These are phyloP conservation scores for Drosophila bocqueti DNA, from an alignment of 1,140 invertebrate species.

Conservation along the genomic window DNA sequence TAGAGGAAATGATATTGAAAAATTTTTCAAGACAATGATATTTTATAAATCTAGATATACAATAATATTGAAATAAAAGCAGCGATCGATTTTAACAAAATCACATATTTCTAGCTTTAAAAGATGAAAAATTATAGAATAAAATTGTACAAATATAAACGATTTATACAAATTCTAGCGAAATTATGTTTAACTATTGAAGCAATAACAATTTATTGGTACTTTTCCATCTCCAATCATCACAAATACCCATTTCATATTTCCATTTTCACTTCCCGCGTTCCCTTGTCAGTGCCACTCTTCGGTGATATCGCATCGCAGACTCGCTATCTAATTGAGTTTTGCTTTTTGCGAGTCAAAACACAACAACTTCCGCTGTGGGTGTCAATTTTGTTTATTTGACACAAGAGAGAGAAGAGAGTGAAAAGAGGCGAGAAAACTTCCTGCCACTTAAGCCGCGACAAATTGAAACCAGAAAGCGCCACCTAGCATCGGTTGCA, in stretches of 20 bases:
- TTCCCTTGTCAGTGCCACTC: constrained; percentile 10
- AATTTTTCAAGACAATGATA: neutral
- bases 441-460: constrained; percentile 54
- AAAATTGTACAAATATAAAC: neutral
- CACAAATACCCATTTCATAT: neutral
- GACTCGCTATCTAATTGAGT: constrained; percentile 29
- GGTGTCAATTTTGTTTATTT: constrained; percentile 37
- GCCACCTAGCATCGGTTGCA: constrained; percentile 51
- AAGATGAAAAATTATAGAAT: neutral
- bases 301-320: constrained; percentile 16
- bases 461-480: constrained; percentile 66
- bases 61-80: neutral
- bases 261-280: neutral
- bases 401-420: constrained; percentile 4
- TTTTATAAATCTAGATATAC: too few relatives aligned
- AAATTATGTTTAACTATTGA: neutral
- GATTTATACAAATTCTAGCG: neutral
- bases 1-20: neutral
- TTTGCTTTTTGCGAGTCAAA: constrained; percentile 29
- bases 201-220: neutral
- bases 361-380: constrained; percentile 47
- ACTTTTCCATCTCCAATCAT: neutral
- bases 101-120: too few relatives aligned
- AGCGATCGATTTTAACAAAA: too few relatives aligned
- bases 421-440: constrained; percentile 16